phyloP scores from a whole-genome alignment of 92 coral and sea anemone species.

The Siderastrea radians region DNA sequence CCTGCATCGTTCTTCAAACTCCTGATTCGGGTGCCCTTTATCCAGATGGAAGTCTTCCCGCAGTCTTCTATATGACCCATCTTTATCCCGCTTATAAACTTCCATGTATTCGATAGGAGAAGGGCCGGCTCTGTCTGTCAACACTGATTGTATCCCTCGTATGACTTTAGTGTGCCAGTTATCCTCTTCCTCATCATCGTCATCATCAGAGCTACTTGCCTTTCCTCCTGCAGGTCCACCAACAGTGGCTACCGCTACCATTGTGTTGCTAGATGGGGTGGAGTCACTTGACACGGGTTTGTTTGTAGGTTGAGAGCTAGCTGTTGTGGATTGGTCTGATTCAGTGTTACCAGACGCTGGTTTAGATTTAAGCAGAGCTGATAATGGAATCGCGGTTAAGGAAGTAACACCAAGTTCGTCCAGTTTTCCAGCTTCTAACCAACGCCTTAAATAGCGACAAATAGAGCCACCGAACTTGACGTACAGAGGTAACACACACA shows the following conservation, averaged over 20 bases:
- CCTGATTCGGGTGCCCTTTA: conserved; percentile 90
- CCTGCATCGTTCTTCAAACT: conserved; percentile 69
- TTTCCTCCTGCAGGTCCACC: not conserved
- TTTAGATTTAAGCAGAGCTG: conserved; percentile 11
- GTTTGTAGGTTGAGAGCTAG: not conserved
- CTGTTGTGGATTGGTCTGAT: conserved; percentile 6
- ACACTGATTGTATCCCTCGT: conserved; percentile 37
- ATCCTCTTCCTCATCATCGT: conserved; percentile 46
- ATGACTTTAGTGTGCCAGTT: conserved; percentile 38
- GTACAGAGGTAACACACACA: conserved; percentile 84
- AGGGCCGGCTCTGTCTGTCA: conserved; percentile 21
- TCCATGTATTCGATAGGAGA: conserved; percentile 32
- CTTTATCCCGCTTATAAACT: conserved; percentile 50
- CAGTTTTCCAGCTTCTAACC: conserved; percentile 87
- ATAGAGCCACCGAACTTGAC: conserved; percentile 93
- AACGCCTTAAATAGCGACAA: conserved; percentile 92
- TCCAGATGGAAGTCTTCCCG: conserved; percentile 74
- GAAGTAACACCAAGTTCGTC: conserved; percentile 26
- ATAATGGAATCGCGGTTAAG: not conserved
- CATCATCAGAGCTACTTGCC: conserved; percentile 17
- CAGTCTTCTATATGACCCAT: conserved; percentile 61
- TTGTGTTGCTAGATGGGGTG: not conserved
- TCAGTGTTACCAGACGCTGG: not conserved
- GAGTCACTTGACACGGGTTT: conserved; percentile 9
- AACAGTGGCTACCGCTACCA: not conserved